Percentiles rank a stretch among this genome's conserved stretches.
phyloP scores from a whole-genome alignment of 2,888 invertebrate species.

The Latheticus oryzae region DNA sequence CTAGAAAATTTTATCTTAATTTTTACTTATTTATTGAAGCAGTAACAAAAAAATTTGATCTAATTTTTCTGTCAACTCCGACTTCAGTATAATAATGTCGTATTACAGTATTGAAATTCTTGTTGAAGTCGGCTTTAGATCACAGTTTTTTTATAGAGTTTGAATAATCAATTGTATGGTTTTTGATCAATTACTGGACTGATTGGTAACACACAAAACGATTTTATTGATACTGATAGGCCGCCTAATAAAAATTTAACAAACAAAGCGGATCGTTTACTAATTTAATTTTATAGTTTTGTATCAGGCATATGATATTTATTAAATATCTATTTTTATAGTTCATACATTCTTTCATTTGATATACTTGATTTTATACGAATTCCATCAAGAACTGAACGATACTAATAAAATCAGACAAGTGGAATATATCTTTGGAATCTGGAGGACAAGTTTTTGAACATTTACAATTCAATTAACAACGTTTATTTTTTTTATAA shows the following conservation, averaged over 20 bases:
- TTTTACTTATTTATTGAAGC: too few species aligned
- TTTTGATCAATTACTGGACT: slow-evolving; percentile 10
- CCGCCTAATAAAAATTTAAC: slow-evolving; percentile 9
- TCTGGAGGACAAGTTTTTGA: slow-evolving; percentile 16
- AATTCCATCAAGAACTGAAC: slow-evolving; percentile 6
- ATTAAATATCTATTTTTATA: slow-evolving; percentile 16
- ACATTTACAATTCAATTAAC: slow-evolving; percentile 23
- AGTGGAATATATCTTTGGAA: slow-evolving; percentile 13
- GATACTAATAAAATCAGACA: slow-evolving; percentile 24
- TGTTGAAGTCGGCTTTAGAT: too few species aligned
- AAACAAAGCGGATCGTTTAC: slow-evolving; percentile 24
- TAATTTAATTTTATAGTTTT: slow-evolving; percentile 30
- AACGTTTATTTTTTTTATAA: slow-evolving; percentile 18
- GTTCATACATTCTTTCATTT: slow-evolving; percentile 19
- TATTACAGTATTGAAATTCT: too few species aligned
- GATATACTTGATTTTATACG: slow-evolving; percentile 8
- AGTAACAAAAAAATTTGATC: too few species aligned
- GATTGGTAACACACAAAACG: slow-evolving; percentile 8
- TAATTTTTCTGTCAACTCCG: background rate
- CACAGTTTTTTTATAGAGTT: slow-evolving; percentile 12
- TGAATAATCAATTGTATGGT: slow-evolving; percentile 10
- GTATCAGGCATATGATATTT: slow-evolving; percentile 16
- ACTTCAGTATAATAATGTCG: slow-evolving; percentile 1
- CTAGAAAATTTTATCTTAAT: too few species aligned
- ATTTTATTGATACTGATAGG: slow-evolving; percentile 30